phyloP scores from a whole-genome alignment of 2,113 vertebrate species.

The Laticauda colubrina region DNA sequence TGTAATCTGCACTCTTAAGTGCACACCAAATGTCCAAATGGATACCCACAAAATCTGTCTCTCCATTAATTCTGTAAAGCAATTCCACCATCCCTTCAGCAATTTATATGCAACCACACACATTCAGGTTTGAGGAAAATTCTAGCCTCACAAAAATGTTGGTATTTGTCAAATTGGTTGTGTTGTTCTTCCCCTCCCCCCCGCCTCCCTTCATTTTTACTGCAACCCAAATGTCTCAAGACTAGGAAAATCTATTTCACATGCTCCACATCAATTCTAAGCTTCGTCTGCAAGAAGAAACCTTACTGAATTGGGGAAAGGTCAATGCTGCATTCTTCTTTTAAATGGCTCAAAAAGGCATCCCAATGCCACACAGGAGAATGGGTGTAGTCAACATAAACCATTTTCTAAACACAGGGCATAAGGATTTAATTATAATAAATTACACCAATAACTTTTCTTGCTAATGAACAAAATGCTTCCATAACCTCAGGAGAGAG shows the following conservation, averaged over 20 bases:
- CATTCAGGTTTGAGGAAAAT: conserved; percentile 1
- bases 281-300: conserved; percentile 4
- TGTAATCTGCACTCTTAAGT: not conserved
- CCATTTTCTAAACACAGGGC: conserved; percentile 20
- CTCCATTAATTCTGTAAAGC: conserved; percentile 17
- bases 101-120: conserved; percentile 26
- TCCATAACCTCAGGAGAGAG: conserved; percentile 11
- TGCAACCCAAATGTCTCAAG: not conserved
- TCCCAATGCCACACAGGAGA: conserved; percentile 17
- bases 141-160: not conserved
- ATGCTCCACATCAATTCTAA: conserved; percentile 16
- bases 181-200: not conserved
- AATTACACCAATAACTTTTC: conserved; percentile 33
- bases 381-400: conserved; percentile 42
- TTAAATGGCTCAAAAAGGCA: conserved; percentile 42
- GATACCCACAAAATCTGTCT: conserved; percentile 13
- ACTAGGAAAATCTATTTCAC: conserved; percentile 26
- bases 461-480: conserved; percentile 31
- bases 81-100: conserved; percentile 6
- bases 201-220: conserved; percentile 18
- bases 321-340: conserved; percentile 15
- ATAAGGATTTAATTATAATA: conserved; percentile 32
- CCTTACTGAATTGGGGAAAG: conserved; percentile 16
- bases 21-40: not conserved
- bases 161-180: conserved; percentile 25